A percentile compares a stretch with the other conserved stretches of the same genome.
phyloP scores from a whole-genome alignment of 2,888 invertebrate genomes.

The Ptilodon capucinus region DNA sequence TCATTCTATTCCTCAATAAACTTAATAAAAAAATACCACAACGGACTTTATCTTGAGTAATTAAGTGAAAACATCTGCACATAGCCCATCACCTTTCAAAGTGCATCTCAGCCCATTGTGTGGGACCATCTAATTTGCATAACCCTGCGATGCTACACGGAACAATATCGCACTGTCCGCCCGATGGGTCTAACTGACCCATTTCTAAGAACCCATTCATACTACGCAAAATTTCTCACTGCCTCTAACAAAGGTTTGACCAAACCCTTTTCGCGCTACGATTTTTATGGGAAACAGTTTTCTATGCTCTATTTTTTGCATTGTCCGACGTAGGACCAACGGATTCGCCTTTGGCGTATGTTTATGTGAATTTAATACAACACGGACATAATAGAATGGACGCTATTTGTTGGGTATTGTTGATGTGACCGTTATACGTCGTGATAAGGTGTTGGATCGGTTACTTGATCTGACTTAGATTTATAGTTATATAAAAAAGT shows the following conservation, averaged over 20 bases:
- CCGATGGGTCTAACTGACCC: constrained; percentile 68
- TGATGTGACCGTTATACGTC: constrained; percentile 68
- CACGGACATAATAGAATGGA: constrained; percentile 51
- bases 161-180: constrained; percentile 60
- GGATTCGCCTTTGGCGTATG: constrained; percentile 72
- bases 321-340: constrained; percentile 69
- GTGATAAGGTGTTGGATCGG: constrained; percentile 13
- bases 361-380: constrained; percentile 71
- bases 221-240: constrained; percentile 75
- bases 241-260: constrained; percentile 69
- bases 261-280: constrained; percentile 70
- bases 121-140: constrained; percentile 64
- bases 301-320: constrained; percentile 80
- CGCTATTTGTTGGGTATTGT: constrained; percentile 51
- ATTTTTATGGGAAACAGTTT: constrained; percentile 78
- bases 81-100: constrained; percentile 25
- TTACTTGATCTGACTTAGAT: too few species aligned
- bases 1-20: neutral
- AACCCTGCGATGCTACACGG: constrained; percentile 60
- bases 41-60: neutral
- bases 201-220: constrained; percentile 63
- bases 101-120: constrained; percentile 61
- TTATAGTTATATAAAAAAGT: too few species aligned
- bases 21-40: neutral
- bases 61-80: constrained; percentile 15